phyloP scores from a whole-genome alignment of 2,797 vertebrate genomes.

The Orientallactaga sibirica region DNA sequence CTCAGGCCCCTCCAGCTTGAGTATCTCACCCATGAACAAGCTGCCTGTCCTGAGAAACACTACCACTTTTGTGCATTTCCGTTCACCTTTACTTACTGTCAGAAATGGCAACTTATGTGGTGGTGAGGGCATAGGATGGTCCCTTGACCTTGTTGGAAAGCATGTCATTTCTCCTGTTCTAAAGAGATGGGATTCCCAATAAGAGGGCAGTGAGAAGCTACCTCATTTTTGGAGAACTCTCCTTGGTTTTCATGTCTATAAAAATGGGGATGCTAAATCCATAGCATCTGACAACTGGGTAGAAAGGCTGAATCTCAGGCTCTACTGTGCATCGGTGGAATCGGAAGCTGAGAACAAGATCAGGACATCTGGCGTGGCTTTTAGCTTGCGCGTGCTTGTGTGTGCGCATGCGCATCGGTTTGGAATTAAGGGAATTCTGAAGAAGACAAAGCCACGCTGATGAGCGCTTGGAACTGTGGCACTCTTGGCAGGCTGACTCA shows the following conservation, averaged over 20 bases:
- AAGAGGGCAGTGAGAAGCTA: not conserved
- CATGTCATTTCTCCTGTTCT: conserved; percentile 9
- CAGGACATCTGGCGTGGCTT: no score
- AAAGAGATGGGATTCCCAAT: not conserved
- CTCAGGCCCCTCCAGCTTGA: not conserved
- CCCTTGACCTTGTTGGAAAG: conserved; percentile 14
- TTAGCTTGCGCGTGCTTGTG: no score
- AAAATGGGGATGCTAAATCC: not conserved
- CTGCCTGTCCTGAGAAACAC: not conserved
- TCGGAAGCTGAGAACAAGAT: no score
- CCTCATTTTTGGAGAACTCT: not conserved
- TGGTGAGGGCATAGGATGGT: not conserved
- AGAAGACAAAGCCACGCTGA: no score
- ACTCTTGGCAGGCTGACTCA: no score
- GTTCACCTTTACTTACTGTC: not conserved
- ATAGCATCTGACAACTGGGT: no score
- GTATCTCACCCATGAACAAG: not conserved
- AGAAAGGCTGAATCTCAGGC: no score
- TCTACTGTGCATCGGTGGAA: no score
- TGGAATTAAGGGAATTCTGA: no score
- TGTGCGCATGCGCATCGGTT: no score
- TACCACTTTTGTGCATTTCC: not conserved
- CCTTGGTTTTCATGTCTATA: not conserved
- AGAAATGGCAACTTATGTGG: not conserved
- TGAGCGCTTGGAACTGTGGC: no score